Evolutionary conservation across 2,888 invertebrate genomes (phyloP).

Genomic region (Agrypnus murinus): DNA sequence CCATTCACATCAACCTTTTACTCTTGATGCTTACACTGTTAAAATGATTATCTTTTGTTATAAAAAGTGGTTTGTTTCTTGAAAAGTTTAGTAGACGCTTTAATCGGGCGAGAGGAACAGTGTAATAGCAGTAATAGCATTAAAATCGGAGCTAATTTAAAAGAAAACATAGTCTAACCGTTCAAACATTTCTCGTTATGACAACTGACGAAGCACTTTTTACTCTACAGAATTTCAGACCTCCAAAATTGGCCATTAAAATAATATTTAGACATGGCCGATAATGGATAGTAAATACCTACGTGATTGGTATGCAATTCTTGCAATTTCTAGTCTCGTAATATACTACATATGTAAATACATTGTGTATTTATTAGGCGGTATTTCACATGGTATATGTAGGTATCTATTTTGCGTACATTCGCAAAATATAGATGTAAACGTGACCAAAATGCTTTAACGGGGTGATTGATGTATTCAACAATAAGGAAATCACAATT

Average conservation of each 20-base stretch:
- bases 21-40: conserved; percentile 48
- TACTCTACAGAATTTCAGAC: conserved; percentile 41
- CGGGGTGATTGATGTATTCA: too few relatives aligned
- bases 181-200: conserved; percentile 62
- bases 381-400: conserved; percentile 9
- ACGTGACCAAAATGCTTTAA: conserved; percentile 15
- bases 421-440: neutral
- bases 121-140: conserved; percentile 40
- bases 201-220: conserved; percentile 61
- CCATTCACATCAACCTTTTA: conserved; percentile 55
- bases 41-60: conserved; percentile 5
- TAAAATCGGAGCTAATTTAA: conserved; percentile 53
- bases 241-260: conserved; percentile 61
- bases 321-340: conserved; percentile 1
- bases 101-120: neutral
- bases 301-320: conserved; percentile 39
- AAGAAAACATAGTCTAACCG: conserved; percentile 56
- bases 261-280: conserved; percentile 63
- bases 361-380: conserved; percentile 2
- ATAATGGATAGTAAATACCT: conserved; percentile 45
- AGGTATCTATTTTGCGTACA: conserved; percentile 2
- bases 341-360: conserved; percentile 2
- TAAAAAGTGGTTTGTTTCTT: neutral
- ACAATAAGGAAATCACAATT: too few relatives aligned
- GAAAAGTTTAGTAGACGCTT: neutral